These are phyloP conservation scores for Penaeus monodon DNA, from an alignment of 2,888 invertebrate genomes.

Conservation along the genomic window DNA sequence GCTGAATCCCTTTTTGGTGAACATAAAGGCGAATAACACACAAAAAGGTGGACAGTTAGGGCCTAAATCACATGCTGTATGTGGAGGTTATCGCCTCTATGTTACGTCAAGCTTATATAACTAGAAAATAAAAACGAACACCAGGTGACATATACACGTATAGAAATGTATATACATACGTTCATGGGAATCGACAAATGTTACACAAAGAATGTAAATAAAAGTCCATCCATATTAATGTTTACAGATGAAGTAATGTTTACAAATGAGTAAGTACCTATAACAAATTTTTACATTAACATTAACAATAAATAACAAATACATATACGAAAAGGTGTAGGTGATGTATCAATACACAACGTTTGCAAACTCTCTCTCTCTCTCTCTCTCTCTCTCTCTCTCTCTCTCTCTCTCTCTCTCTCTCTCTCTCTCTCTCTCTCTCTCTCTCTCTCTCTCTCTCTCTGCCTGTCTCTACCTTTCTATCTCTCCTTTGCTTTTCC, in stretches of 20 bases:
- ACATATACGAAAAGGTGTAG: not conserved
- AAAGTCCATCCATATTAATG: not conserved
- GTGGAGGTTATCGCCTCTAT: not conserved
- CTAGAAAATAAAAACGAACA: not conserved
- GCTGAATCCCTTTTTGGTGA: too few species aligned
- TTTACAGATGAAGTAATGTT: not conserved
- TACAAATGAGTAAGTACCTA: not conserved
- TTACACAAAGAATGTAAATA: not conserved
- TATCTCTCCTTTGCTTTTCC: not conserved
- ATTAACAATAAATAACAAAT: not conserved
- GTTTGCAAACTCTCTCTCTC: not conserved
- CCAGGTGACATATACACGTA: not conserved
- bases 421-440: not conserved
- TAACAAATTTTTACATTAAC: too few species aligned
- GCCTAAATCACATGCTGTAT: too few species aligned
- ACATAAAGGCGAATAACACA: too few species aligned
- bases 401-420: not conserved
- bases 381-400: conserved; percentile 1
- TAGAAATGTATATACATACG: not conserved
- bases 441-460: not conserved
- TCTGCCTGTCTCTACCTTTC: not conserved
- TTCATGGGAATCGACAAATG: not conserved
- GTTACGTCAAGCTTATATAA: not conserved
- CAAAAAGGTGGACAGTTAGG: too few species aligned
- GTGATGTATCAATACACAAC: too few species aligned